Percentiles rank a stretch among this genome's conserved stretches.
These are phyloP conservation scores for Sebastolobus altivelis DNA, from an alignment of 2,797 vertebrate genomes.

Conservation along the genomic window DNA sequence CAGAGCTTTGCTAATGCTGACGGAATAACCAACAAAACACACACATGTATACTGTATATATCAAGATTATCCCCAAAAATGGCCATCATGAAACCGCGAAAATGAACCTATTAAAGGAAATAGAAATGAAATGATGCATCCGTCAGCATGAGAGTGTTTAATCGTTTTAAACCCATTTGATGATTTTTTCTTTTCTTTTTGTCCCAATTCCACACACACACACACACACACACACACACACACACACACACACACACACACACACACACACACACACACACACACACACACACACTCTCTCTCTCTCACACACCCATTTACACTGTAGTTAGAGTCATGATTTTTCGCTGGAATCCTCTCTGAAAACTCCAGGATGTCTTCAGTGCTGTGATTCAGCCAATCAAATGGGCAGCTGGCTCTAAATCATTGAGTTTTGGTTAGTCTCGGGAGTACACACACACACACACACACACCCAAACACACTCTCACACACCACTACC, in stretches of 20 bases:
- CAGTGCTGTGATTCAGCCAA: conserved; percentile 20
- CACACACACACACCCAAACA: not conserved
- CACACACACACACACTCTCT: not conserved
- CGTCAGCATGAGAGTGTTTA: conserved; percentile 7
- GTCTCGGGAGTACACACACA: conserved; percentile 6
- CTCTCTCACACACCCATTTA: not conserved
- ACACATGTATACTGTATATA: conserved; percentile 1
- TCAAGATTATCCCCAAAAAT: conserved; percentile 51
- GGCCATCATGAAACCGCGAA: conserved; percentile 33
- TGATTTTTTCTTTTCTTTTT: not conserved
- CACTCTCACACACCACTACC: not conserved
- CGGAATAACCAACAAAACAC: conserved; percentile 42
- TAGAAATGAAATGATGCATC: conserved; percentile 18
- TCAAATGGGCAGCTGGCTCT: conserved; percentile 48
- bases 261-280: conserved; percentile 19
- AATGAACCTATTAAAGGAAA: conserved; percentile 38
- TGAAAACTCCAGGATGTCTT: conserved; percentile 24
- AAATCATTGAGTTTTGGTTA: conserved; percentile 51
- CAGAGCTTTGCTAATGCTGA: conserved; percentile 64
- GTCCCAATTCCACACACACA: not conserved
- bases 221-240: conserved; percentile 20
- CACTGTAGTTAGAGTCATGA: conserved; percentile 10
- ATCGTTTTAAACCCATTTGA: not conserved
- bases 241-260: conserved; percentile 2
- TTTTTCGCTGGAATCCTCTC: conserved; percentile 7